Percentiles rank a stretch among this genome's conserved stretches.
Conservation (phyloP, 2,888 invertebrate genomes). For the Salticus scenicus region DNA sequence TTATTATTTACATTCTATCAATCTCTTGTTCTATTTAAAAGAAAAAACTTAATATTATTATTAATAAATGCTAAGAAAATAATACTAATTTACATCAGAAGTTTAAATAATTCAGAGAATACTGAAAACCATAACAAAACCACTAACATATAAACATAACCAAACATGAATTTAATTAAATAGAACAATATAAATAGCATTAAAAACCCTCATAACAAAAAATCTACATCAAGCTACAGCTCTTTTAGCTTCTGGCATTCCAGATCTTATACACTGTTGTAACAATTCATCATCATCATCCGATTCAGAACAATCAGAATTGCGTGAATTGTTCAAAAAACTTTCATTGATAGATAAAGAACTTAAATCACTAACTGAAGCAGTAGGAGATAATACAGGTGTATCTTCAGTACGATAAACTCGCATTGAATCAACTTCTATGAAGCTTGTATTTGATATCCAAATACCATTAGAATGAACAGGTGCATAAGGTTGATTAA, state of each 20-base stretch:
- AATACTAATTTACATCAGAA: too few relatives aligned
- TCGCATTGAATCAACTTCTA: constrained; percentile 20
- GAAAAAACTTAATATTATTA: too few relatives aligned
- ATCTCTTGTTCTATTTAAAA: too few relatives aligned
- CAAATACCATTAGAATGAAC: background rate
- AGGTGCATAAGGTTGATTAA: background rate
- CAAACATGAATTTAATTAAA: too few relatives aligned
- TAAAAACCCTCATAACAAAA: too few relatives aligned
- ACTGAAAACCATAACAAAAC: too few relatives aligned
- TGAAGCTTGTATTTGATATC: constrained; percentile 15
- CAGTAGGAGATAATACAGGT: constrained; percentile 45
- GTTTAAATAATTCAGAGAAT: too few relatives aligned
- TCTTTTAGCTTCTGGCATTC: constrained; percentile 42
- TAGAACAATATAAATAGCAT: too few relatives aligned
- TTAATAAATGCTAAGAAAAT: too few relatives aligned
- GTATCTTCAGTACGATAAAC: constrained; percentile 51
- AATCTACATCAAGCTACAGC: constrained; percentile 6
- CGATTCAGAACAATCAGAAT: constrained; percentile 47
- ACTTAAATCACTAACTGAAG: constrained; percentile 51
- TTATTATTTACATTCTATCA: too few relatives aligned
- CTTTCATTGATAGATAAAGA: constrained; percentile 46
- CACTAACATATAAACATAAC: too few relatives aligned
- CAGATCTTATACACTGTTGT: constrained; percentile 32
- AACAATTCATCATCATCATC: constrained; percentile 53
- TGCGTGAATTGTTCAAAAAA: constrained; percentile 38